A percentile compares a stretch with the other conserved stretches of the same genome.
Conservation (phyloP, 2,888 invertebrate genomes). For the Ectobius pallidus region DNA sequence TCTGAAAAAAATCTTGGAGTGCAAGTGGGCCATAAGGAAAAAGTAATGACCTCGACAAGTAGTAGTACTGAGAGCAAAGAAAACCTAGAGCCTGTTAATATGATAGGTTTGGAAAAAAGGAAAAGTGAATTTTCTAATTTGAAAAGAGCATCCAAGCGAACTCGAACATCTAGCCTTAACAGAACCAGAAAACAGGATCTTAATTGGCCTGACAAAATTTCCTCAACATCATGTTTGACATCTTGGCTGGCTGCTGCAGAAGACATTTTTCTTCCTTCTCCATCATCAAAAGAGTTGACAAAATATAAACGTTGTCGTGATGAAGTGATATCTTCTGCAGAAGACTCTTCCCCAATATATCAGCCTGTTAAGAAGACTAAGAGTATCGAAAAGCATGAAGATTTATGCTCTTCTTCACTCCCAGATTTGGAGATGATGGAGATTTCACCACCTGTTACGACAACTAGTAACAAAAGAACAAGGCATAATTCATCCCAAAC, state of each 20-base stretch:
- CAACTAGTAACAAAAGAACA: neutral
- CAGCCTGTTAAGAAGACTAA: constrained; percentile 11
- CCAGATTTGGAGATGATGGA: neutral
- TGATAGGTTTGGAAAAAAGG: neutral
- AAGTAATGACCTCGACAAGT: too few relatives aligned
- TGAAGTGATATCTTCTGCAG: neutral
- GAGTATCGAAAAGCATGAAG: neutral
- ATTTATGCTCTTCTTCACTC: neutral
- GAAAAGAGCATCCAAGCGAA: neutral
- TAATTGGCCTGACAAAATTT: constrained; percentile 28
- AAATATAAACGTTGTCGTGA: constrained; percentile 10
- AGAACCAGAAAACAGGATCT: neutral
- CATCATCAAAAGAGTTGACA: neutral
- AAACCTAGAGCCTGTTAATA: neutral
- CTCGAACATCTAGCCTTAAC: neutral
- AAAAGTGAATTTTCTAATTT: neutral
- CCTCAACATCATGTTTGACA: neutral
- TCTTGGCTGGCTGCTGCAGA: constrained; percentile 20
- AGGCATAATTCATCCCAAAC: neutral
- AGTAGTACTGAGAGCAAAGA: neutral
- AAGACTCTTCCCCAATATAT: neutral
- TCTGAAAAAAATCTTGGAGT: neutral
- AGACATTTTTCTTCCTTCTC: neutral
- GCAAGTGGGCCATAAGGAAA: neutral
- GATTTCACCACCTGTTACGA: neutral